Evolutionary conservation across 2,113 vertebrate species (phyloP), one percentile per base, ranked within the genome.

Genomic region (Petaurus breviceps): DNA sequence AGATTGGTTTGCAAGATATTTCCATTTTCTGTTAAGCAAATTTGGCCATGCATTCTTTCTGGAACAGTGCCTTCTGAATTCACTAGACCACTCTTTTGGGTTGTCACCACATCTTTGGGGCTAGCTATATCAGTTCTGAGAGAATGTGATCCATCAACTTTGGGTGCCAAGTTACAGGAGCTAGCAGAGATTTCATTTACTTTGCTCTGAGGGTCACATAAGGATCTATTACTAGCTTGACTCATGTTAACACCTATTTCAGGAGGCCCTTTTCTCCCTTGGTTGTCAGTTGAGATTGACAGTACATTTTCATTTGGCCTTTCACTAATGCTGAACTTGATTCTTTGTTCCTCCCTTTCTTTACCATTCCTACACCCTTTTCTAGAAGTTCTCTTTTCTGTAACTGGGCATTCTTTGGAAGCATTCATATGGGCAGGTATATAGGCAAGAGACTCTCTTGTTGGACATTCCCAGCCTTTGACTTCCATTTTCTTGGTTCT

Each of bases 341-440:
- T 98, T n/a, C 97, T 98, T 95, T 98, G 95, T 50, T 96, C 97
- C 90, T 97, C 94, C 31, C 97, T 96, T 31, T 37, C 96, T 3
- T 24, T 92, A 61, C 92, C 68, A 61, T 89, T 47, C 47, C 23
- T 92, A 92, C 90, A 95, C 49, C 77, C 97, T 93, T 97, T 96
- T 54, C 92, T 97, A 50, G 93, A 97, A 91, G 92, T 94, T 97
- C 92, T 95, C 22, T 93, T 94, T 94, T 94, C 95, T 97, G 49
- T 47, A 55, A 92, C 77, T 51, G 55, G 95, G 90, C 61, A 43
- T 43, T 84, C 97, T 97, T 91, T 90, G 7, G 94, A 77, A 57
- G 92, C 96, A 97, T 97, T 94, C 94, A 52, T 14, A 90, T 22
- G 47, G 92, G 68, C 53, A 89, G 95, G 95, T 92, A 16, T 37